These are phyloP conservation scores for Platyura marginata DNA, from an alignment of 1,140 invertebrate genomes.

Conservation along the genomic window DNA sequence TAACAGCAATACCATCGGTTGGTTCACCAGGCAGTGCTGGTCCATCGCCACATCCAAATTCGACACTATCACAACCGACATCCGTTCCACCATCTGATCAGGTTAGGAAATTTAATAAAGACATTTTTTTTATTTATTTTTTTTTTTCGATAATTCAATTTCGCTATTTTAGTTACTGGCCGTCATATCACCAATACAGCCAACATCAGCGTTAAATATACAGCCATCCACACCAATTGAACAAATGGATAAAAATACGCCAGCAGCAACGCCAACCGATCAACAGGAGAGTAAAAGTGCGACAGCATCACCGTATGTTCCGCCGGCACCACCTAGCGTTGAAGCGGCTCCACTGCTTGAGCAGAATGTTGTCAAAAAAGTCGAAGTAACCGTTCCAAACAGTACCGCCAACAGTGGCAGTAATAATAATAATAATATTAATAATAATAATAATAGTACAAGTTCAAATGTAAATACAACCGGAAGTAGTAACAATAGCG, in stretches of 20 bases:
- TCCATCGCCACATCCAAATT: slow-evolving; percentile 55
- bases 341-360: slow-evolving; percentile 12
- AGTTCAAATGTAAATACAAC: neutral
- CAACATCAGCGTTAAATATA: slow-evolving; percentile 21
- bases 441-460: neutral
- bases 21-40: slow-evolving; percentile 52
- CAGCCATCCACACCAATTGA: slow-evolving; percentile 22
- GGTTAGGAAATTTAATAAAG: slow-evolving; percentile 21
- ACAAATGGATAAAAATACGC: slow-evolving; percentile 20
- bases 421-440: neutral
- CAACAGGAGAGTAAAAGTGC: slow-evolving; percentile 21
- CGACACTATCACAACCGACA: slow-evolving; percentile 47
- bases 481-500: neutral
- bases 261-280: slow-evolving; percentile 22
- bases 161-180: slow-evolving; percentile 2
- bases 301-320: slow-evolving; percentile 21
- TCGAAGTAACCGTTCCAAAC: too few species aligned
- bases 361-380: neutral
- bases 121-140: neutral
- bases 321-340: slow-evolving; percentile 18
- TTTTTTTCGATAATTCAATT: neutral
- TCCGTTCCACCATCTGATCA: slow-evolving; percentile 55
- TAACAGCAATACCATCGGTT: slow-evolving; percentile 37
- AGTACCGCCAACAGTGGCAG: slow-evolving; percentile 1
- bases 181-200: slow-evolving; percentile 12